Percentiles rank a stretch among this genome's conserved stretches.
These are phyloP conservation scores for Steinernema scapterisci DNA, from an alignment of 2,888 invertebrate species.

Conservation along the genomic window DNA sequence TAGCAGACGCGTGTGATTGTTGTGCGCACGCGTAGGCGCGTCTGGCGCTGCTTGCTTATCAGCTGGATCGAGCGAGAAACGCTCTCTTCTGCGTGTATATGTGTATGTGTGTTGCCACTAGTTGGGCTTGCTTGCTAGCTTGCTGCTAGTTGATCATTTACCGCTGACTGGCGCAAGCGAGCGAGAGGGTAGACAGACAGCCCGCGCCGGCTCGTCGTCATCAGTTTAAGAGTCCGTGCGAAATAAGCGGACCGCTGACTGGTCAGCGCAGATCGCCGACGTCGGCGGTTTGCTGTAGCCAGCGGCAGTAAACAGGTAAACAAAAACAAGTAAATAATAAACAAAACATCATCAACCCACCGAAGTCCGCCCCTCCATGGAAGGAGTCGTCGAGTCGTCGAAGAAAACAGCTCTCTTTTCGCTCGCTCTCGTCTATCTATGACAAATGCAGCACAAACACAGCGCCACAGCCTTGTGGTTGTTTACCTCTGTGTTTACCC, in stretches of 20 bases:
- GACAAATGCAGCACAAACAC: constrained; percentile 29
- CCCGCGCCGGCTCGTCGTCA: background rate
- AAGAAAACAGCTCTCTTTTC: constrained; percentile 31
- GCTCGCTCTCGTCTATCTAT: constrained; percentile 15
- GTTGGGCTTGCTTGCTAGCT: too few relatives aligned
- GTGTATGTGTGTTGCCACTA: too few relatives aligned
- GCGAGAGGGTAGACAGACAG: background rate
- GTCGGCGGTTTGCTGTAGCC: too few relatives aligned
- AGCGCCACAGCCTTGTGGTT: constrained; percentile 27
- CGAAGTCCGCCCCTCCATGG: constrained; percentile 26
- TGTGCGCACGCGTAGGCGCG: constrained; percentile 29
- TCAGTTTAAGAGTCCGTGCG: background rate
- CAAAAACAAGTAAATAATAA: constrained; percentile 31
- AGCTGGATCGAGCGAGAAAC: constrained; percentile 1
- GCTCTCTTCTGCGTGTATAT: background rate
- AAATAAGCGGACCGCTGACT: background rate
- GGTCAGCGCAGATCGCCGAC: background rate
- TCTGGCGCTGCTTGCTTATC: constrained; percentile 22
- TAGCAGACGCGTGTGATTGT: constrained; percentile 31
- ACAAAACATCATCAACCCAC: constrained; percentile 21
- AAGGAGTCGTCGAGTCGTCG: constrained; percentile 28
- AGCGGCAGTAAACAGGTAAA: constrained; percentile 7
- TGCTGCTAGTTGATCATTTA: too few relatives aligned
- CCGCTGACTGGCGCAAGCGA: background rate
- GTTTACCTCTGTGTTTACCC: constrained; percentile 32